phyloP scores from a whole-genome alignment of 1,140 invertebrate genomes.

The Gerris buenoi region DNA sequence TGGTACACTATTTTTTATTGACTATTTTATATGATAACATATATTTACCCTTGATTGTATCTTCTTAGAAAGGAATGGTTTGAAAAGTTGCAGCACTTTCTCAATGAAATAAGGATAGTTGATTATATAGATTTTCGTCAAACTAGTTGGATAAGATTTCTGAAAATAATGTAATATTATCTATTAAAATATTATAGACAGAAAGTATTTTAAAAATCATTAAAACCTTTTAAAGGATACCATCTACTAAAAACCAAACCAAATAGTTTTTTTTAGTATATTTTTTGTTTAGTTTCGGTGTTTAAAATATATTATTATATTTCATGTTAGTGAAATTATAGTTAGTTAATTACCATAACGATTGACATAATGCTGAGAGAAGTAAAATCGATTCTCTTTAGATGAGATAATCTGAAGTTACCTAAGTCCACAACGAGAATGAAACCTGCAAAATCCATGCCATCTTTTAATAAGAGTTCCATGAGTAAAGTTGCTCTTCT shows the following conservation, averaged over 20 bases:
- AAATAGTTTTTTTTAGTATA: too few species aligned
- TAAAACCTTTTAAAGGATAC: too few species aligned
- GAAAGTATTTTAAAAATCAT: too few species aligned
- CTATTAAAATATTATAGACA: too few species aligned
- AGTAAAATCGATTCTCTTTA: not conserved
- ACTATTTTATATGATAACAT: too few species aligned
- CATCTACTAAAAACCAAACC: too few species aligned
- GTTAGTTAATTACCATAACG: not conserved
- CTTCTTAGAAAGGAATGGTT: constrained; percentile 3
- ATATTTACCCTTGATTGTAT: not conserved
- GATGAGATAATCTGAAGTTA: not conserved
- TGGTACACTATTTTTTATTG: too few species aligned
- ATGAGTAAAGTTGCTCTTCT: not conserved
- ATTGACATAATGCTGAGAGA: not conserved
- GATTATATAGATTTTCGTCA: not conserved
- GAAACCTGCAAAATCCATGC: not conserved
- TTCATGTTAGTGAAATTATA: too few species aligned
- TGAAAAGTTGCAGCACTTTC: not conserved
- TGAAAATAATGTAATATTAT: not conserved
- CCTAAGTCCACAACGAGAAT: not conserved
- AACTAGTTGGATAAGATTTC: not conserved
- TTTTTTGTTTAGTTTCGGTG: too few species aligned
- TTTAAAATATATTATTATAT: too few species aligned
- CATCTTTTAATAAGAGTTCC: not conserved
- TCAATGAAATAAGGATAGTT: not conserved